Evolutionary conservation across 2,113 vertebrate genomes (phyloP), one percentile per base, ranked within the genome.

Genomic region (Columba janthina): DNA sequence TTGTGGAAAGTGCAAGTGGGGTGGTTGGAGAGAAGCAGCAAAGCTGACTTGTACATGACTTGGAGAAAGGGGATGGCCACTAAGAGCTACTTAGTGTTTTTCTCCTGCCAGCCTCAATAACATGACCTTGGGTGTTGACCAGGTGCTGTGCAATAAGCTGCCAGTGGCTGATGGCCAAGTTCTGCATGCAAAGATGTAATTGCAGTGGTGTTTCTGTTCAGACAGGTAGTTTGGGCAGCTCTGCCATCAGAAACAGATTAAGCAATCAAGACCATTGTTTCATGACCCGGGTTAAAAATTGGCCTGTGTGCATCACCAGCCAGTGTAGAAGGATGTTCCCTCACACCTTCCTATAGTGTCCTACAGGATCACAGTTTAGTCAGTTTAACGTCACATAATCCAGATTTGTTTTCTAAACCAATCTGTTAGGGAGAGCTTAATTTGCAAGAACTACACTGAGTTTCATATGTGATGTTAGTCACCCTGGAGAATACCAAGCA

Each of bases 301-400:
- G 32, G 8, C 46, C 5, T 38, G 3, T 50, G 17, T 51, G n/a
- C 20, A 12, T 62, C 1, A 0, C 42, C 42, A 77, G 22, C 4
- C 28, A 1, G 85, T 42, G 32, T 11, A 11, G 1, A 31, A 66
- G 34, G 18, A 64, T 64, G 5, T 84, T 93, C 7, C 6, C 4
- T 38, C 4, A 24, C 29, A 42, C 18, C 56, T 93, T 34, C 19
- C 3, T 25, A 21, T 15, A 44, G 25, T 50, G 36, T 64, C 74
- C 62, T 82, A 1, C 14, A 85, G 66, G 40, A 69, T 72, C 38
- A 14, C 21, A 51, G 78, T 70, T 53, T 56, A 20, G 36, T 51
- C 72, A 38, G 3, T 93, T 96, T 18, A 40, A 9, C 29, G 28
- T 67, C 36, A 22, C 29, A 5, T 31, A 60, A 69, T 69, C 53